phyloP scores from a whole-genome alignment of 2,797 vertebrate species.

The Erethizon dorsatum region DNA sequence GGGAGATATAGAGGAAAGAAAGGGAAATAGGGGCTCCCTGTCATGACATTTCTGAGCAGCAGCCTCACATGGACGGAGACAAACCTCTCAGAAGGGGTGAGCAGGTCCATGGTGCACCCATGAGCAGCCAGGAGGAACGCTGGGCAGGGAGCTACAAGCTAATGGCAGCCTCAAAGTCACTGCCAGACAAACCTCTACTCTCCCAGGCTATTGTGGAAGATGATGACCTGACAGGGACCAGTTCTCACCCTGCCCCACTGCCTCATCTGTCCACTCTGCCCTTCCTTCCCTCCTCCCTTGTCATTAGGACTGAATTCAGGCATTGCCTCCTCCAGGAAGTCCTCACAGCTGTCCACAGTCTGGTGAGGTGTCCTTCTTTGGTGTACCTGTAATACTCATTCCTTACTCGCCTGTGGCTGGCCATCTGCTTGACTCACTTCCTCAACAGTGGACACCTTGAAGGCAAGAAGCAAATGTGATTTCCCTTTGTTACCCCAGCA shows the following conservation, averaged over 20 bases:
- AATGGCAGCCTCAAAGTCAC: neutral
- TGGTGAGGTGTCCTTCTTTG: neutral
- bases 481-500: neutral
- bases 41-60: neutral
- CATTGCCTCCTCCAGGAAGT: constrained; percentile 6
- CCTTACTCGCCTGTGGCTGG: neutral
- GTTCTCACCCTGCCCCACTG: neutral
- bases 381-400: neutral
- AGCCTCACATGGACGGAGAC: neutral
- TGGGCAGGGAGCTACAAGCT: neutral
- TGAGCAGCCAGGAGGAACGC: neutral
- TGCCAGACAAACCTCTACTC: neutral
- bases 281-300: neutral
- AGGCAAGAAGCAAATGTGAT: neutral
- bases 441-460: neutral
- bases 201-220: neutral
- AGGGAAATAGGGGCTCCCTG: neutral
- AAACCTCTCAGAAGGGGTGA: neutral
- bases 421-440: neutral
- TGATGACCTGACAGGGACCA: neutral
- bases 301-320: neutral
- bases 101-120: neutral
- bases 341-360: neutral
- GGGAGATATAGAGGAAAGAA: neutral
- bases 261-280: neutral